Evolutionary conservation across 2,797 vertebrate species (phyloP), one percentile per base, ranked within the genome.

Genomic region (Neostethus bicornis): DNA sequence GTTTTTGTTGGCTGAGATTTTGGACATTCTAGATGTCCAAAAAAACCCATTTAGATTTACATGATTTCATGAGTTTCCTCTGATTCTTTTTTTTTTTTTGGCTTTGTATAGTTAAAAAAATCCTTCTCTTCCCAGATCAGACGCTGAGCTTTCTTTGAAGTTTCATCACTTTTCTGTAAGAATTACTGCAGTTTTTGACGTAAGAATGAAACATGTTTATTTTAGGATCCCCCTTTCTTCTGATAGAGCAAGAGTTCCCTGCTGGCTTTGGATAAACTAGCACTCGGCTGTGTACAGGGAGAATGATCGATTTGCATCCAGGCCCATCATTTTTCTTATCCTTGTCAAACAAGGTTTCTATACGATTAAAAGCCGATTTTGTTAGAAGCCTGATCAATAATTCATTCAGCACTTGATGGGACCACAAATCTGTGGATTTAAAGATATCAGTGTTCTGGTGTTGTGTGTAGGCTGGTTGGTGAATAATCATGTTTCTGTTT

Each of bases 331-430:
- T 75, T 74, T 51, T 25, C 66, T 59, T 77, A 75, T 69, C 61
- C 69, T 73, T 74, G 65, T 82, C 53, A 12, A 70, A 83, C 73
- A 76, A 50, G 47, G 52, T 58, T 55, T 71, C 49, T 47, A 13
- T 56, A 52, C 84, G 89, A 91, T 91, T 91, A 90, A 89, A 89
- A 77, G 68, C 56, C 70, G 47, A 79, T 81, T 89, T 77, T 80
- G 74, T 69, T 59, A 44, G 66, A 79, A 57, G 51, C 28, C 58
- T 80, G 69, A 73, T 87, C 86, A 87, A 88, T 86, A 82, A 87
- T 89, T 85, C 44, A 84, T 67, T 39, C 21, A 3, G 64, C 25
- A 60, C 75, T 80, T 61, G 56, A 70, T 67, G 55, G 51, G 47
- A 74, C 67, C 66, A 71, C 79, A 79, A 75, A 84, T 81, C 76